phyloP scores from a whole-genome alignment of 2,113 vertebrate genomes.

The Malurus alboscapulatus region DNA sequence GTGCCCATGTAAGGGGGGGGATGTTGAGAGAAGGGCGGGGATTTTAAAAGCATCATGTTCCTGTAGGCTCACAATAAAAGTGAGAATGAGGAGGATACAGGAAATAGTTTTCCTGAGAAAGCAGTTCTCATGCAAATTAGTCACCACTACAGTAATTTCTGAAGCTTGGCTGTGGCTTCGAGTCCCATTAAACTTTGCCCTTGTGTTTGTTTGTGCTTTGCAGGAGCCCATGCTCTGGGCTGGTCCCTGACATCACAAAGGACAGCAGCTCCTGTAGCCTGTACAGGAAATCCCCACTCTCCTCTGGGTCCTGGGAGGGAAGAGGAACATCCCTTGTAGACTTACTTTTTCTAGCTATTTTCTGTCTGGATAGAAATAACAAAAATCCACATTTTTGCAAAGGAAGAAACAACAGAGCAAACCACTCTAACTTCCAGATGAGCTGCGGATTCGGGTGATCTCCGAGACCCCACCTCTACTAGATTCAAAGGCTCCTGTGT shows the following conservation, averaged over 20 bases:
- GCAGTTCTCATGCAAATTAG: not conserved
- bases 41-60: not conserved
- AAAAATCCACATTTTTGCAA: not conserved
- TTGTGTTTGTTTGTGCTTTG: not conserved
- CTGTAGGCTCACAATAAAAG: not conserved
- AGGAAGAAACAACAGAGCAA: not conserved
- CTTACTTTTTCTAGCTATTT: not conserved
- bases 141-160: not conserved
- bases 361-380: not conserved
- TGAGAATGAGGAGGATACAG: not conserved
- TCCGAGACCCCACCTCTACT: not conserved
- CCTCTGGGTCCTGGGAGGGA: not conserved
- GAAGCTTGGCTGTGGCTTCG: not conserved
- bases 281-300: not conserved
- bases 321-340: not conserved
- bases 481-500: not conserved
- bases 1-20: accelerated
- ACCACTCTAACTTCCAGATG: not conserved
- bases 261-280: not conserved
- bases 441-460: not conserved
- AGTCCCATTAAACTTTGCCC: not conserved
- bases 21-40: not conserved
- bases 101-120: not conserved
- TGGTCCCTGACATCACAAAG: not conserved
- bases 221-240: not conserved